Evolutionary conservation across 2,888 invertebrate genomes (phyloP).

Genomic region (Lampropteryx suffumata): DNA sequence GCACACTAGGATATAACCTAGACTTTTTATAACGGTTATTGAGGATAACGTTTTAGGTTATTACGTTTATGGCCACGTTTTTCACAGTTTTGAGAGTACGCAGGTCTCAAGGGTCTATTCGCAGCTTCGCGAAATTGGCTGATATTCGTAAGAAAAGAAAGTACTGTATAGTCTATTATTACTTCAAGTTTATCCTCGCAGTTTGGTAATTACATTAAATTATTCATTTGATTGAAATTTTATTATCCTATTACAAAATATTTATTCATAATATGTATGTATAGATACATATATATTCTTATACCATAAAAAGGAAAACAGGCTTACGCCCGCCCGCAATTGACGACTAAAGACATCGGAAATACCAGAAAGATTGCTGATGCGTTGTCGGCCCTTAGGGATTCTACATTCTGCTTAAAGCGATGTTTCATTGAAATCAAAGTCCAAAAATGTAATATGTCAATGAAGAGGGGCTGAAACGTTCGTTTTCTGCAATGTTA

Average conservation of each 20-base stretch:
- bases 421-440: conserved; percentile 13
- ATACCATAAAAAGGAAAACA: too few relatives aligned
- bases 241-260: too few relatives aligned
- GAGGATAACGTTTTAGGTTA: conserved; percentile 23
- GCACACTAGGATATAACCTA: conserved; percentile 51
- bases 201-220: too few relatives aligned
- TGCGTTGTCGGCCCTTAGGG: too few relatives aligned
- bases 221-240: too few relatives aligned
- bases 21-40: conserved; percentile 44
- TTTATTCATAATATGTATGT: too few relatives aligned
- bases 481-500: conserved; percentile 53
- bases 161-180: too few relatives aligned
- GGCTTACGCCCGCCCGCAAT: too few relatives aligned
- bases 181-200: background rate
- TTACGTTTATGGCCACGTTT: conserved; percentile 26
- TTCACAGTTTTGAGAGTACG: conserved; percentile 15
- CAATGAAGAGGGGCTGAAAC: conserved; percentile 4
- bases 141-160: background rate
- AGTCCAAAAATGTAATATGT: conserved; percentile 20
- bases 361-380: too few relatives aligned
- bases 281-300: too few relatives aligned
- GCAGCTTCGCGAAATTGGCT: conserved; percentile 3
- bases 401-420: too few relatives aligned
- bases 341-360: too few relatives aligned
- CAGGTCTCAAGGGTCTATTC: background rate